phyloP scores from a whole-genome alignment of 2,797 vertebrate species.

The Pygocentrus nattereri region DNA sequence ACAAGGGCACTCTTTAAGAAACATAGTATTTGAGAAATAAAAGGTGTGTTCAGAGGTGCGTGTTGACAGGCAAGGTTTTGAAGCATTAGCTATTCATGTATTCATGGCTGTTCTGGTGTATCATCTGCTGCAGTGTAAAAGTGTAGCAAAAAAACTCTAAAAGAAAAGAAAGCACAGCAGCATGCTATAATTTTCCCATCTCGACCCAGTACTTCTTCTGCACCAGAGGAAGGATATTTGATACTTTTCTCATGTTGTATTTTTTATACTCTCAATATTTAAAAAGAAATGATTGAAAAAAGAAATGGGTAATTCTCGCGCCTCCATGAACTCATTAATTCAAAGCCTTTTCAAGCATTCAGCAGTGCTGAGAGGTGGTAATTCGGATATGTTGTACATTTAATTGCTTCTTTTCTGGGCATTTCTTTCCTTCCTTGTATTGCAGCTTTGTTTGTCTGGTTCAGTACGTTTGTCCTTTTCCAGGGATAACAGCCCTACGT shows the following conservation, averaged over 20 bases:
- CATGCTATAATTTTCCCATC: neutral
- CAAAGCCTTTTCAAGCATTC: neutral
- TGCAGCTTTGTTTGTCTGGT: neutral
- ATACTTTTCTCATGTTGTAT: neutral
- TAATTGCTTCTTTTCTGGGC: neutral
- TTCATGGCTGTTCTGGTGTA: conserved; percentile 3
- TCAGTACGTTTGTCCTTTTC: neutral
- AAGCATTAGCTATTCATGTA: conserved; percentile 14
- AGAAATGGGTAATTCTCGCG: conserved; percentile 14
- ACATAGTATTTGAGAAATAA: conserved; percentile 6
- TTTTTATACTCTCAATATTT: neutral
- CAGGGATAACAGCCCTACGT: neutral
- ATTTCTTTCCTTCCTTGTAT: neutral
- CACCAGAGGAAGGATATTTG: neutral
- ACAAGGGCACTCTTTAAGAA: conserved; percentile 8
- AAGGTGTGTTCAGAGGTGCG: neutral
- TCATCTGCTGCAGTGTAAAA: conserved; percentile 19
- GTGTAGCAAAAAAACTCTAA: neutral
- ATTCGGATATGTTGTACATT: conserved; percentile 5
- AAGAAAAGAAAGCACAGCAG: neutral
- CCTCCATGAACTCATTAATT: conserved; percentile 20
- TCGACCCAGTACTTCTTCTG: neutral
- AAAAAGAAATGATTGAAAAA: conserved; percentile 19
- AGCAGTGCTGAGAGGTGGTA: neutral
- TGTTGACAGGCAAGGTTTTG: neutral